These are phyloP conservation scores for Anaspis maculata DNA, from an alignment of 2,888 invertebrate species.

Conservation along the genomic window DNA sequence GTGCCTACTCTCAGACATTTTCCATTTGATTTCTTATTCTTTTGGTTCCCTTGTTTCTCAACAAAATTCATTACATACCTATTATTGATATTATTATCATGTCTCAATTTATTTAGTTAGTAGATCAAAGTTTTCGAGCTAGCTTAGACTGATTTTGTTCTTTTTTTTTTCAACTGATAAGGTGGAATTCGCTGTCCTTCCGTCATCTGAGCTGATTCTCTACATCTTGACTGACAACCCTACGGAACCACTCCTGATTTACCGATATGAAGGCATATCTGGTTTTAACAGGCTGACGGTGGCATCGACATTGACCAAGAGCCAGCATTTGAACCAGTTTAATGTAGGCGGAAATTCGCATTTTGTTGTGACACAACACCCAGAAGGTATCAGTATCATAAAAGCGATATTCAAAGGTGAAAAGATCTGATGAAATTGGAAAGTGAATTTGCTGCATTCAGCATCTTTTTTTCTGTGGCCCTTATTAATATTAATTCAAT, in stretches of 20 bases:
- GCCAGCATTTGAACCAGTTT: constrained; percentile 24
- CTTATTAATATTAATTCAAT: no score
- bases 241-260: constrained; percentile 38
- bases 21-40: no score
- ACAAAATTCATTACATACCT: no score
- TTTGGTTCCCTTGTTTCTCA: no score
- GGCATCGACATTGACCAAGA: constrained; percentile 20
- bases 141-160: no score
- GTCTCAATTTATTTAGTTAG: no score
- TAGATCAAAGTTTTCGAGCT: no score
- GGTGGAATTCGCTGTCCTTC: constrained; percentile 38
- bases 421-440: constrained; percentile 3
- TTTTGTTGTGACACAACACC: constrained; percentile 28
- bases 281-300: constrained; percentile 35
- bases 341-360: constrained; percentile 24
- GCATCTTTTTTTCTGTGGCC: no score
- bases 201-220: constrained; percentile 41
- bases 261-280: constrained; percentile 40
- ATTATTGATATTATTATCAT: no score
- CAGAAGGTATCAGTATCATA: constrained; percentile 25
- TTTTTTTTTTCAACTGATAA: no score
- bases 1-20: no score
- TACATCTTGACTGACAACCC: constrained; percentile 37
- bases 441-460: background rate
- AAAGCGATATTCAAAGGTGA: constrained; percentile 32